These are phyloP conservation scores for Dasypus novemcinctus DNA, from an alignment of 2,113 vertebrate species.

Conservation along the genomic window DNA sequence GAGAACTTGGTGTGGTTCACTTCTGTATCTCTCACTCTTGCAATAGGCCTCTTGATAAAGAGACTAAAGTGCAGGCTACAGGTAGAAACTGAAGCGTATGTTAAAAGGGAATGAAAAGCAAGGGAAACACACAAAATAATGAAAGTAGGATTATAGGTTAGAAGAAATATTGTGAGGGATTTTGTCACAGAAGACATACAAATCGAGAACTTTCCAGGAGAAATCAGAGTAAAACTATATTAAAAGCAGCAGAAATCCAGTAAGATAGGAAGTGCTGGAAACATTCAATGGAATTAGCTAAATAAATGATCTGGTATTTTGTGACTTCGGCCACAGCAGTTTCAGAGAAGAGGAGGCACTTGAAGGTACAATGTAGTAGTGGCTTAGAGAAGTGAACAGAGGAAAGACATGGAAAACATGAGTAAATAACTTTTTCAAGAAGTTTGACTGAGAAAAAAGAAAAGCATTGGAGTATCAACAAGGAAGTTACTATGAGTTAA, in stretches of 20 bases:
- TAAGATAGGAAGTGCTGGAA: not conserved
- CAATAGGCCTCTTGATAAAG: not conserved
- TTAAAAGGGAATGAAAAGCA: not conserved
- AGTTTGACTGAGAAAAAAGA: not conserved
- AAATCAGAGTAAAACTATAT: not conserved
- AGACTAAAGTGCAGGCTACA: not conserved
- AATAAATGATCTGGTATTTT: not conserved
- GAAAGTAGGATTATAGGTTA: not conserved
- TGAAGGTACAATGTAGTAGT: not conserved
- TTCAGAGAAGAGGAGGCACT: not conserved
- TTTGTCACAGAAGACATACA: not conserved
- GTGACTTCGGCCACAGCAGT: not conserved
- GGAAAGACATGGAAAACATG: not conserved
- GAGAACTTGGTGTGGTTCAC: not conserved
- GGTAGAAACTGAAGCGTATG: not conserved
- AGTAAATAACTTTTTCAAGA: not conserved
- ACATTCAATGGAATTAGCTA: not conserved
- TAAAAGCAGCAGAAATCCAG: not conserved
- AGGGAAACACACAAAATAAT: not conserved
- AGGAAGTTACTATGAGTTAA: not conserved
- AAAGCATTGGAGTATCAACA: not conserved
- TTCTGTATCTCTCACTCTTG: not conserved
- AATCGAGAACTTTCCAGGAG: not conserved
- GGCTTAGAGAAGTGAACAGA: not conserved
- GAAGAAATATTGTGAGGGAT: not conserved